Conservation (phyloP, 2,888 invertebrate species). For the Subacronicta megacephala region DNA sequence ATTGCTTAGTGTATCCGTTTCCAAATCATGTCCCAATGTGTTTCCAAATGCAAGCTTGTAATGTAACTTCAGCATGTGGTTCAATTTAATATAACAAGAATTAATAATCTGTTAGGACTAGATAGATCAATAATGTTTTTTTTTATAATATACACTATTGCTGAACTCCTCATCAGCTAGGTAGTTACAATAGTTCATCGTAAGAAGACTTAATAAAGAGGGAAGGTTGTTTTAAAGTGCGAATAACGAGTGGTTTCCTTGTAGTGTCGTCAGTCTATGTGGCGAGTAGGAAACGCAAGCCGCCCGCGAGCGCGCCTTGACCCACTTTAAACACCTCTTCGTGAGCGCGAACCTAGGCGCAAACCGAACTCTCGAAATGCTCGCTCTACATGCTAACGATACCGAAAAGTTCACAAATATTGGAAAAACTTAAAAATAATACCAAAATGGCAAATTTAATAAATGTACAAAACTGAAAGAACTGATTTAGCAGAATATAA, state of each 20-base stretch:
- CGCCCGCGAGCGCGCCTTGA: slow-evolving; percentile 82
- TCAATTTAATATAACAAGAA: too few relatives aligned
- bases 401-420: slow-evolving; percentile 5
- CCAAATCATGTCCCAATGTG: too few relatives aligned
- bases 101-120: too few relatives aligned
- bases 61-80: not conserved
- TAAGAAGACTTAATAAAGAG: slow-evolving; percentile 61
- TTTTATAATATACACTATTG: too few relatives aligned
- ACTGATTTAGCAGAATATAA: too few relatives aligned
- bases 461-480: not conserved
- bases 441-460: not conserved
- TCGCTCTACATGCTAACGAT: slow-evolving; percentile 66
- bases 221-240: slow-evolving; percentile 67
- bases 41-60: slow-evolving; percentile 55
- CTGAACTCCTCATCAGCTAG: slow-evolving; percentile 1
- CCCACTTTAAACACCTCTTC: slow-evolving; percentile 74
- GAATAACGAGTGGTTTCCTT: slow-evolving; percentile 83
- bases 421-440: not conserved
- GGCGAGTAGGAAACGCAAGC: slow-evolving; percentile 80
- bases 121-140: too few relatives aligned
- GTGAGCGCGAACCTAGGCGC: slow-evolving; percentile 63
- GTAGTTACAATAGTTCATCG: slow-evolving; percentile 9
- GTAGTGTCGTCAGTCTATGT: slow-evolving; percentile 64
- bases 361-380: slow-evolving; percentile 68
- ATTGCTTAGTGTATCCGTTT: slow-evolving; percentile 30